Evolutionary conservation across 2,113 vertebrate species (phyloP), one percentile per base, ranked within the genome.

Genomic region (Pelecanus crispus): DNA sequence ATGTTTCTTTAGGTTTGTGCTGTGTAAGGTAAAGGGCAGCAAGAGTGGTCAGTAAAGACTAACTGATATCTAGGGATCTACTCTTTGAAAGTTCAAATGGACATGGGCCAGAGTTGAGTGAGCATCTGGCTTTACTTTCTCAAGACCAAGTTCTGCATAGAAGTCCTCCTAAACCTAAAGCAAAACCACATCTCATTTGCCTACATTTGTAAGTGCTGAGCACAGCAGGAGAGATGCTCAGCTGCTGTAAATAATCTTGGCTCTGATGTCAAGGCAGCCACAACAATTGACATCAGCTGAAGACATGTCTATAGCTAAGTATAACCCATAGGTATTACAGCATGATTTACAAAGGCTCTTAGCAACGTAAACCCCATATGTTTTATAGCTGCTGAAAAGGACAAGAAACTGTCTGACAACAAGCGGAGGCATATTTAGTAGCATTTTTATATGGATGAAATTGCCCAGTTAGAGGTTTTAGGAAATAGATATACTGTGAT

Each of bases 281-380:
- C 47, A 82, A 87, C 80, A 61, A 90, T 26, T 97, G 91, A 87
- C 94, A 92, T 89, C 70, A 91, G 45, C 36, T 93, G 84, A 94
- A 52, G 91, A 56, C 2, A 2, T 21, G 26, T 91, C 92, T 94
- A 9, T 79, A 65, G 67, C 58, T n/a, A 81, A 86, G 61, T 45
- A 65, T 58, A 95, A 91, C 70, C 61, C 74, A 56, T 74, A 91
- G 86, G 86, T 96, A 82, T 40, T 89, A 28, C 32, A 62, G 66
- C 26, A 38, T 91, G 86, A 91, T 94, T 95, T 95, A 82, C 49
- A 55, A 58, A 82, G 62, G 24, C 59, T 88, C n/a, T 93, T 83
- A 55, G 45, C 50, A 88, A 38, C 22, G 36, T 84, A 89, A 92
- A 73, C 84, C 47, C 72, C 70, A 62, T 87, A 94, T 95, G 92